Base-by-base conservation (phyloP, 2,113 vertebrate species). In the Thunnus thynnus region DNA sequence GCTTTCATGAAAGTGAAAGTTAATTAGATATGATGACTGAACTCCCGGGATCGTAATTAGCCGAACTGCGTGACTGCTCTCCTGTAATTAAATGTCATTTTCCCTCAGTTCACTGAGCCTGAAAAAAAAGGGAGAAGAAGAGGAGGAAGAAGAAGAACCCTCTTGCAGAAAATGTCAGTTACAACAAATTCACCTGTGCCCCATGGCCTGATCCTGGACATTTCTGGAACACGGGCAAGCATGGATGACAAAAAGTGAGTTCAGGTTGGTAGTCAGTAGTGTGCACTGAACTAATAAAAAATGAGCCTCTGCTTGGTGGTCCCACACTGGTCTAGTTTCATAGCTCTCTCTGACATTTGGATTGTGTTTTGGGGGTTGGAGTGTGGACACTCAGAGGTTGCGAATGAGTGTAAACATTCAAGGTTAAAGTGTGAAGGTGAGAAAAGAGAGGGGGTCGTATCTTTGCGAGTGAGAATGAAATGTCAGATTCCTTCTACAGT, bases 51-150 rank as follows among this genome's bases (percentile, higher is more conserved):
- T 96, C 92, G 93, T 96, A 96, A 97, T 97, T 97, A 97, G 95
- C 95, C 84, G 90, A 96, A 95, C 92, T 93, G 95, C 95, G 95
- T 95, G 96, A 95, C 94, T 97, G 94, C 95, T 96, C 94, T 95
- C 95, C 95, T 96, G 96, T 96, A 97, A 97, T 96, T 96, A 97
- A 97, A 97, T 97, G 95, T 96, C 95, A 97, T 96, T 96, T 95
- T 93, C 93, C 89, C 94, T 96, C 94, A 95, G 94, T 95, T 95
- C 96, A 94, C 88, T 91, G 93, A 94, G 92, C 87, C 92, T 91
- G 94, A 95, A 96, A 94, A 93, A 93, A 87, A 73, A 52, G 30
- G 48, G 61, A 16, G 68, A 51, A 50, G 70, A 36, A n/a, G 46
- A 66, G 13, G 47, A 30, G 41, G 54, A 64, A 55, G 66, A 84